Conservation (phyloP, 2,113 vertebrate genomes). For the Indicator indicator region DNA sequence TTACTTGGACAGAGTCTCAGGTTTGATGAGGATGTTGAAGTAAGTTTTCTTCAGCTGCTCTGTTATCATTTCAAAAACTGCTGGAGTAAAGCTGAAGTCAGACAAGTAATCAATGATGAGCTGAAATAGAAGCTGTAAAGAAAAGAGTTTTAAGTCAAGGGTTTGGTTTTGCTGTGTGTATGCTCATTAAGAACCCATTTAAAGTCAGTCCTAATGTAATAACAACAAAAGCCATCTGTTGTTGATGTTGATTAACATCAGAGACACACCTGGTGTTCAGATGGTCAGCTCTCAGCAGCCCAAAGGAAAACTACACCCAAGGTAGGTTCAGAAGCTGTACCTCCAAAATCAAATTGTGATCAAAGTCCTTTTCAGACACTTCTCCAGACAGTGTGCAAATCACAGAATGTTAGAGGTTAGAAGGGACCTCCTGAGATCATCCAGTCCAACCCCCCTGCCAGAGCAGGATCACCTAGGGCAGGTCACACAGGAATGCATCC, state of each 20-base stretch:
- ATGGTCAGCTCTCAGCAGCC: neutral
- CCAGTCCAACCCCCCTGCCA: too few species aligned
- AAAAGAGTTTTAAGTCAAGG: neutral
- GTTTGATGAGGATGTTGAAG: slow-evolving; percentile 96
- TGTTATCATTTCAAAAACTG: slow-evolving; percentile 93
- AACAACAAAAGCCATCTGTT: neutral
- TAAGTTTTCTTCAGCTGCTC: slow-evolving; percentile 97
- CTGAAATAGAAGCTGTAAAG: slow-evolving; percentile 87
- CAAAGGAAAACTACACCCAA: neutral
- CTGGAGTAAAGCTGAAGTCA: slow-evolving; percentile 86
- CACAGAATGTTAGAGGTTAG: too few species aligned
- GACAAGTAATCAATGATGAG: slow-evolving; percentile 94
- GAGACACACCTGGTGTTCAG: neutral
- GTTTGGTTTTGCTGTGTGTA: neutral
- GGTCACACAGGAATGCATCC: too few species aligned
- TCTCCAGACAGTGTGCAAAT: accelerated
- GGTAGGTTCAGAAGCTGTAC: neutral
- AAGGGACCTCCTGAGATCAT: too few species aligned
- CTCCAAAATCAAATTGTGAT: neutral
- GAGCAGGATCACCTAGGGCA: too few species aligned
- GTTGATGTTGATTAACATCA: neutral
- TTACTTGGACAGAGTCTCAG: slow-evolving; percentile 92
- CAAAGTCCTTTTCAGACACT: neutral
- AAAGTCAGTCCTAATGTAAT: neutral
- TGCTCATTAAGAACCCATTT: neutral